A percentile compares a stretch with the other conserved stretches of the same genome.
phyloP scores from a whole-genome alignment of 2,113 vertebrate species.

The Protobothrops flavoviridis region DNA sequence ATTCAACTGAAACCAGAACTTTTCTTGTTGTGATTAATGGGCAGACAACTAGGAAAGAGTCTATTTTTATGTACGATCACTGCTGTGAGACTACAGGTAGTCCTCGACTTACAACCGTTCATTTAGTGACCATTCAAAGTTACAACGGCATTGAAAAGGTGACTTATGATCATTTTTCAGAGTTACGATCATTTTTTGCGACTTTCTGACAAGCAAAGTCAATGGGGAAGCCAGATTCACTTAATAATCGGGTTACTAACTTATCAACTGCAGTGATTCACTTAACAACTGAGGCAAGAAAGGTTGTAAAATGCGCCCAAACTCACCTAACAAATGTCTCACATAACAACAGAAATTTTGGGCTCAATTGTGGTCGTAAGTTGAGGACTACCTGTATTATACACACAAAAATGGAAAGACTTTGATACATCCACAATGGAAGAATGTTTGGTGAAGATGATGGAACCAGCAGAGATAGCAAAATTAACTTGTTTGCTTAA shows the following conservation, averaged over 20 bases:
- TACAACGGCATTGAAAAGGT: not conserved
- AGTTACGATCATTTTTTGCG: not conserved
- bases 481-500: not conserved
- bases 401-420: not conserved
- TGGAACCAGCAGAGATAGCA: not conserved
- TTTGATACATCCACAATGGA: not conserved
- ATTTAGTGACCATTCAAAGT: not conserved
- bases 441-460: not conserved
- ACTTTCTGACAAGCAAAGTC: not conserved
- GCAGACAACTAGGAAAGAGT: not conserved
- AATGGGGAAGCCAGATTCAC: not conserved
- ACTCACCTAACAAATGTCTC: not conserved
- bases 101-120: not conserved
- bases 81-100: not conserved
- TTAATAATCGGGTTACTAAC: too few relatives aligned
- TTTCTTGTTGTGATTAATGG: not conserved
- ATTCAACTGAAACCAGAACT: not conserved
- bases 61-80: not conserved
- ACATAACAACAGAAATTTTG: not conserved
- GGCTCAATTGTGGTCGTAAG: not conserved
- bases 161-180: not conserved
- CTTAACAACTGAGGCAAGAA: not conserved
- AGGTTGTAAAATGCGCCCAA: not conserved
- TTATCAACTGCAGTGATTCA: too few relatives aligned
- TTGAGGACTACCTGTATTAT: not conserved